Evolutionary conservation across 2,888 invertebrate genomes (phyloP), one percentile per base, ranked within the genome.

Genomic region (Exephanes ischioxanthus): DNA sequence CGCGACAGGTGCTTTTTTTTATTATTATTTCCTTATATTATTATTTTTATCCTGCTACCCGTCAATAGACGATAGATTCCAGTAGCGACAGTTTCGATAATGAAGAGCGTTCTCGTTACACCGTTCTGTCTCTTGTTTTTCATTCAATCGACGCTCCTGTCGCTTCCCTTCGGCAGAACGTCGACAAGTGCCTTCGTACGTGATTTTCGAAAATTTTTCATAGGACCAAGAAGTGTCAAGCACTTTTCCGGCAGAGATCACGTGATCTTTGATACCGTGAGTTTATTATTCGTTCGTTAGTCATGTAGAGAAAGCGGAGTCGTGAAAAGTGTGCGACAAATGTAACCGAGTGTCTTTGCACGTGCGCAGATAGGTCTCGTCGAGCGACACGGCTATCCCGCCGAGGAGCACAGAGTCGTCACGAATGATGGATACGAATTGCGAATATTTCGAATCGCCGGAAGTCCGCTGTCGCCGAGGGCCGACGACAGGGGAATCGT

Each of bases 361-460:
- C 26, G 26, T 51, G 9, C 6, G 26, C 53, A 86, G 93, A 78
- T 90, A 9, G 90, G 87, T 37, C 80, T 92, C 22, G 90, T 91
- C 4, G 33, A 89, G 70, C 82, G 84, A 41, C 78, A 89, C 22
- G 90, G 90, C 37, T 93, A 92, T 82, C 87, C 89, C 1, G 91
- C 89, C 0, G 92, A 93, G 72, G 91, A 92, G 22, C 92, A 92
- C 80, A 70, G 80, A 1, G 79, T 92, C 3, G 90, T 86, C 2
- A 93, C 93, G 0, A 79, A 86, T 14, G 93, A 93, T 85, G 92
- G 92, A 33, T 92, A 93, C 72, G 86, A 71, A 37, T 61, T 93
- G 41, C 84, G 77, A 14, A 76, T 93, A 67, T 91, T 92, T 76
- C 89, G 93, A 76, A 92, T 93, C 85, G 89, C 92, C 1, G 89